Evolutionary conservation across 1,140 invertebrate species (phyloP).

Genomic region (Thalassaphorura encarpata): DNA sequence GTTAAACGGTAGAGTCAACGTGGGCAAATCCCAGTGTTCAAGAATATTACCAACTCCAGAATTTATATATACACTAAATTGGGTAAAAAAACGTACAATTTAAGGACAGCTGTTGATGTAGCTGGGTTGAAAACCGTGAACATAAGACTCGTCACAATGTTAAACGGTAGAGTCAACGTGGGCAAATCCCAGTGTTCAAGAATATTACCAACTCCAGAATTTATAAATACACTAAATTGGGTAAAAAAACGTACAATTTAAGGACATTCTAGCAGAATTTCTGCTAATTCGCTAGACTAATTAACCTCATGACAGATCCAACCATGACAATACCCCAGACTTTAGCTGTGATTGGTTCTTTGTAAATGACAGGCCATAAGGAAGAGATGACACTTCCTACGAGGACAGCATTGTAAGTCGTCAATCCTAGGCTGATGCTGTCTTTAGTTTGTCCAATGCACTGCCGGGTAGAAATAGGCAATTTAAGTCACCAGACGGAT

Average conservation of each 20-base stretch:
- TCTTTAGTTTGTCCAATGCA: slow-evolving; percentile 35
- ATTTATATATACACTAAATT: slow-evolving; percentile 31
- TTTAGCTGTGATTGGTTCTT: slow-evolving; percentile 14
- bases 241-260: background rate
- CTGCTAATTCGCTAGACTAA: background rate
- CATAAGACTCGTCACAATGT: slow-evolving; percentile 35
- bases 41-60: slow-evolving; percentile 33
- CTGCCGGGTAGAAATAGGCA: slow-evolving; percentile 25
- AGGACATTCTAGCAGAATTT: background rate
- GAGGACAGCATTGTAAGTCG: slow-evolving; percentile 41
- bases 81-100: background rate
- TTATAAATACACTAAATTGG: slow-evolving; percentile 30
- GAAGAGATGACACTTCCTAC: slow-evolving; percentile 38
- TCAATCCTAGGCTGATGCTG: slow-evolving; percentile 38
- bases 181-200: slow-evolving; percentile 34
- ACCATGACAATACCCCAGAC: slow-evolving; percentile 24
- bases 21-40: slow-evolving; percentile 34
- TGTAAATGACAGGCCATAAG: slow-evolving; percentile 36
- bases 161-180: slow-evolving; percentile 37
- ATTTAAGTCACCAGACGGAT: background rate
- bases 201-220: slow-evolving; percentile 32
- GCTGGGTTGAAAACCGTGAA: slow-evolving; percentile 34
- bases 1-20: slow-evolving; percentile 38
- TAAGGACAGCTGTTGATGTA: too few species aligned
- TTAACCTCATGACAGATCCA: slow-evolving; percentile 23